phyloP scores from a whole-genome alignment of 2,888 invertebrate genomes.

The Drosophila acutilabella region DNA sequence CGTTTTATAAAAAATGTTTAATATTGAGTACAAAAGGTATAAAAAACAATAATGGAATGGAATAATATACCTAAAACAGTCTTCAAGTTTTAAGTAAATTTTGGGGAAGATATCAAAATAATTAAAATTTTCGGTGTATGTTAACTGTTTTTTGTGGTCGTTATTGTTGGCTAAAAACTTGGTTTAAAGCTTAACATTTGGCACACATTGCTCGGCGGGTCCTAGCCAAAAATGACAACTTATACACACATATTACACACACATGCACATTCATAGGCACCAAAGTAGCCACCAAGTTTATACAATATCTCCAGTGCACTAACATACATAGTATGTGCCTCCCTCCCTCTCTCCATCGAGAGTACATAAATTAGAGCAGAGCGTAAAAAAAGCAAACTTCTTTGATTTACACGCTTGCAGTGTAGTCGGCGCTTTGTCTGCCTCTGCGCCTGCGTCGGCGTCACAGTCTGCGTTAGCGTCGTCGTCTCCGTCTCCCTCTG shows the following conservation, averaged over 20 bases:
- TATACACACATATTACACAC: not conserved
- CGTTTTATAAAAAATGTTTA: too few species aligned
- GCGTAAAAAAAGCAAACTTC: slow-evolving; percentile 63
- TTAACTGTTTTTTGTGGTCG: not conserved
- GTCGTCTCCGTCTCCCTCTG: slow-evolving; percentile 18
- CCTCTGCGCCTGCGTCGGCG: slow-evolving; percentile 1
- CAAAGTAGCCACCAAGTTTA: slow-evolving; percentile 30
- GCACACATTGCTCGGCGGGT: slow-evolving; percentile 56
- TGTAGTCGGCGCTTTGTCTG: slow-evolving; percentile 16
- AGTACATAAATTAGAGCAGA: slow-evolving; percentile 70
- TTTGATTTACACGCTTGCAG: slow-evolving; percentile 71
- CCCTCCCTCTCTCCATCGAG: slow-evolving; percentile 9
- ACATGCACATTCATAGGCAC: slow-evolving; percentile 32
- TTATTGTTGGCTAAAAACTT: slow-evolving; percentile 6
- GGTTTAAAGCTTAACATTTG: slow-evolving; percentile 42
- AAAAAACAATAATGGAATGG: too few species aligned
- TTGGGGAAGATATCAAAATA: too few species aligned
- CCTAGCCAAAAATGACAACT: slow-evolving; percentile 72
- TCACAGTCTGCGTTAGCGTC: not conserved
- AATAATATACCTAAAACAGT: too few species aligned
- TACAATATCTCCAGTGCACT: slow-evolving; percentile 55
- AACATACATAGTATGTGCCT: slow-evolving; percentile 11
- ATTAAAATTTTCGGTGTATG: not conserved
- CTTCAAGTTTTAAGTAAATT: too few species aligned
- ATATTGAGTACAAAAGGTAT: too few species aligned